A percentile compares a stretch with the other conserved stretches of the same genome.
These are phyloP conservation scores for Unio pictorum DNA, from an alignment of 2,888 invertebrate species.

Conservation along the genomic window DNA sequence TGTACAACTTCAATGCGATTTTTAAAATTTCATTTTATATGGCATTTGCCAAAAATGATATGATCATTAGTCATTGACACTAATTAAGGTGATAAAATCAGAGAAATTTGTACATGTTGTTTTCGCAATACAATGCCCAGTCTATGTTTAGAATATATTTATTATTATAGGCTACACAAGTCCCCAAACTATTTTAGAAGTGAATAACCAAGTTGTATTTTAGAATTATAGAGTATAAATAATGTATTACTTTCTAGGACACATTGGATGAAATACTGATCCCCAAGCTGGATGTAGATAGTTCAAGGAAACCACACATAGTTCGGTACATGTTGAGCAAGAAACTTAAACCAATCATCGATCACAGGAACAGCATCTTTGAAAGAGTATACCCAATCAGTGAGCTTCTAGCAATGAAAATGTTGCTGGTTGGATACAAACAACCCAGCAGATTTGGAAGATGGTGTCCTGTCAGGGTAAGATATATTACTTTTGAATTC, in stretches of 20 bases:
- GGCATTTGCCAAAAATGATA: too few relatives aligned
- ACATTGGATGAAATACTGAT: slow-evolving; percentile 67
- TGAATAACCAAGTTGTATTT: neutral
- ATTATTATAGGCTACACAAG: too few relatives aligned
- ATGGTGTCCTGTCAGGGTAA: slow-evolving; percentile 71
- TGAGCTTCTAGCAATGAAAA: slow-evolving; percentile 63
- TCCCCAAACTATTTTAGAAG: too few relatives aligned
- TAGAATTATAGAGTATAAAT: neutral
- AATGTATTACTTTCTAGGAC: slow-evolving; percentile 48
- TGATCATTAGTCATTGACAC: too few relatives aligned
- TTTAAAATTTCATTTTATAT: too few relatives aligned
- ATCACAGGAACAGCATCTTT: slow-evolving; percentile 66
- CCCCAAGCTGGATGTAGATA: slow-evolving; percentile 64
- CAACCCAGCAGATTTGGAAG: slow-evolving; percentile 70
- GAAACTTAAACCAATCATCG: slow-evolving; percentile 58
- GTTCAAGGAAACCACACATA: slow-evolving; percentile 68
- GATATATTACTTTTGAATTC: slow-evolving; percentile 1
- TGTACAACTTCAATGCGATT: too few relatives aligned
- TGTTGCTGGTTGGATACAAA: slow-evolving; percentile 69
- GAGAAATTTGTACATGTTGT: too few relatives aligned
- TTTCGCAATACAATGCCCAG: too few relatives aligned
- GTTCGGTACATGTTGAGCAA: slow-evolving; percentile 67
- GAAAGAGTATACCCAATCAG: slow-evolving; percentile 69
- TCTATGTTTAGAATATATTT: too few relatives aligned
- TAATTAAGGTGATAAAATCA: too few relatives aligned